Percentiles rank a stretch among this genome's conserved stretches.
phyloP scores from a whole-genome alignment of 1,140 invertebrate species.

The Belonocnema kinseyi region DNA sequence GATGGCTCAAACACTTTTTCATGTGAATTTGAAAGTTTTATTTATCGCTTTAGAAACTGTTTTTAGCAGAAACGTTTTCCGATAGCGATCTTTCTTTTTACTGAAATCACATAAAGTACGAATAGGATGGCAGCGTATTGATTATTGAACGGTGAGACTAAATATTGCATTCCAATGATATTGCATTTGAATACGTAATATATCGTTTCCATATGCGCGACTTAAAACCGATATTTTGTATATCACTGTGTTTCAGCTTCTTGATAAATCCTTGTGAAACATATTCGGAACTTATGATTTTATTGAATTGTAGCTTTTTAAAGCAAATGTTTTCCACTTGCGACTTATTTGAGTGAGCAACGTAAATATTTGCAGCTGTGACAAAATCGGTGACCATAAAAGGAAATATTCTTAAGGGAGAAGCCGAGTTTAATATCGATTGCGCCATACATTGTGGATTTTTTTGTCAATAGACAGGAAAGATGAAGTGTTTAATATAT shows the following conservation, averaged over 20 bases:
- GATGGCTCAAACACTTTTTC: slow-evolving; percentile 14
- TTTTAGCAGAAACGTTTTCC: slow-evolving; percentile 31
- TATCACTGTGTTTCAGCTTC: slow-evolving; percentile 10
- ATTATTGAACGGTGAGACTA: slow-evolving; percentile 23
- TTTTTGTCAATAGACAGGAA: background rate
- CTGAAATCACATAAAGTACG: slow-evolving; percentile 25
- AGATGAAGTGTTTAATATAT: slow-evolving; percentile 1
- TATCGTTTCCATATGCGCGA: slow-evolving; percentile 13
- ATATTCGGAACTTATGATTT: background rate
- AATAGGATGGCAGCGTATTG: slow-evolving; percentile 30
- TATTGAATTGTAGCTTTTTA: background rate
- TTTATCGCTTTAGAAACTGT: slow-evolving; percentile 29
- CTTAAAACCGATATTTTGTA: slow-evolving; percentile 19
- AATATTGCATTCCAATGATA: slow-evolving; percentile 30
- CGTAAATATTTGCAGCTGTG: slow-evolving; percentile 14
- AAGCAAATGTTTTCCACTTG: background rate
- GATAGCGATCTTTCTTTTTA: slow-evolving; percentile 29
- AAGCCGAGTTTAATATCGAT: slow-evolving; percentile 12
- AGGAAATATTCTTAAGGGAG: slow-evolving; percentile 13
- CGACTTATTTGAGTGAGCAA: background rate
- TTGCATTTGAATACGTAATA: slow-evolving; percentile 28
- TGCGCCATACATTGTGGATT: background rate
- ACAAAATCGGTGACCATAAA: slow-evolving; percentile 17
- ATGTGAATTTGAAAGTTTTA: slow-evolving; percentile 20
- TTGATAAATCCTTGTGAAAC: background rate